phyloP scores from a whole-genome alignment of 2,113 vertebrate genomes.

The Indicator maculatus region DNA sequence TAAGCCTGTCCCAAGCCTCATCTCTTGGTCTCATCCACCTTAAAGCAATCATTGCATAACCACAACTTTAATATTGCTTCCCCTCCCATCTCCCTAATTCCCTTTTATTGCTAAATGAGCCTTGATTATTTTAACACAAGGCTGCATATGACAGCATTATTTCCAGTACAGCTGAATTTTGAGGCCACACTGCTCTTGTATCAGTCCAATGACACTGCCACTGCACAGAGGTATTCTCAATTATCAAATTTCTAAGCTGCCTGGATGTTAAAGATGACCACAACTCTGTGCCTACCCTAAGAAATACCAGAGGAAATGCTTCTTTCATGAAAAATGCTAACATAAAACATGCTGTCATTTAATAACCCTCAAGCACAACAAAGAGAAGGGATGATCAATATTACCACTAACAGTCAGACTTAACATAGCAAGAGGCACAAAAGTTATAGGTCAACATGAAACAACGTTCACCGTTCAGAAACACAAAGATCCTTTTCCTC shows the following conservation, averaged over 20 bases:
- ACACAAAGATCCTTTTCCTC: background rate
- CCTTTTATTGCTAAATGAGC: background rate
- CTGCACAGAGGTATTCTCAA: background rate
- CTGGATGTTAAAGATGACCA: background rate
- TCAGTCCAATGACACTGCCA: background rate
- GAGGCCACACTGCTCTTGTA: background rate
- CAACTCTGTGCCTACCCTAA: background rate
- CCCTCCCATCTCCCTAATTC: background rate
- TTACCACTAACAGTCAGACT: background rate
- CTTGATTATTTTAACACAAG: background rate
- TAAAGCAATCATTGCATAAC: background rate
- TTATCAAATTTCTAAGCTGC: background rate
- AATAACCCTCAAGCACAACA: background rate
- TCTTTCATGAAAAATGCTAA: background rate
- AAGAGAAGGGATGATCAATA: background rate
- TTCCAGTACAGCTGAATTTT: background rate
- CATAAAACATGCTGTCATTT: background rate
- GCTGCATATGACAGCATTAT: background rate
- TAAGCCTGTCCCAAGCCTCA: background rate
- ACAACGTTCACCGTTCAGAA: background rate
- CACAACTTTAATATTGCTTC: background rate
- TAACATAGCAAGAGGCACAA: background rate
- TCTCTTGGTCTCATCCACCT: background rate
- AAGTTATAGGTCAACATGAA: conserved; percentile 1
- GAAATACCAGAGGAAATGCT: background rate